Percentiles rank a stretch among this genome's conserved stretches.
Conservation (phyloP, 1,140 invertebrate genomes). For the Littorina saxatilis region DNA sequence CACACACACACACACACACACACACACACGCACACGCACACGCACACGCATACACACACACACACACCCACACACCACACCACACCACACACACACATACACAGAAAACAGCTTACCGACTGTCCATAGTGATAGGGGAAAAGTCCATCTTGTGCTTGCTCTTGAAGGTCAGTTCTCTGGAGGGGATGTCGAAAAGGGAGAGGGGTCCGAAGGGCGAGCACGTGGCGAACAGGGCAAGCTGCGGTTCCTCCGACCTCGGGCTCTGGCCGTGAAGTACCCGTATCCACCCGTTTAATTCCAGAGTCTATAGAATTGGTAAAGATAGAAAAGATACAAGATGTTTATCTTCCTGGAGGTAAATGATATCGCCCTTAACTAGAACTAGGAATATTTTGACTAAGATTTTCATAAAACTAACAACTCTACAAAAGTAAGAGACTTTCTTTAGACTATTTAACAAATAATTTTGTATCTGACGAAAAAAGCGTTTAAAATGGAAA, state of each 20-base stretch:
- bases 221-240: slow-evolving; percentile 93
- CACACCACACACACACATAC: slow-evolving; percentile 20
- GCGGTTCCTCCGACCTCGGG: slow-evolving; percentile 84
- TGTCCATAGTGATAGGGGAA: slow-evolving; percentile 97
- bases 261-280: slow-evolving; percentile 98
- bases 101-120: slow-evolving; percentile 84
- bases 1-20: background rate
- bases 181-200: slow-evolving; percentile 78
- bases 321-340: no score
- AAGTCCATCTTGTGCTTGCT: slow-evolving; percentile 99
- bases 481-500: no score
- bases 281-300: slow-evolving; percentile 97
- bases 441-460: no score
- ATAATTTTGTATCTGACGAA: no score
- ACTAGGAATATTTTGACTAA: no score
- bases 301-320: slow-evolving; percentile 81
- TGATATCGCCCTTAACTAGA: no score
- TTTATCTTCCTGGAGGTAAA: background rate
- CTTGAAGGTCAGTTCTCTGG: slow-evolving; percentile 98
- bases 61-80: slow-evolving; percentile 10
- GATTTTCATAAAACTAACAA: no score
- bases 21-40: slow-evolving; percentile 17
- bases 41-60: slow-evolving; percentile 25
- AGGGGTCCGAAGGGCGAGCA: slow-evolving; percentile 99
- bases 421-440: no score